phyloP scores from a whole-genome alignment of 1,140 invertebrate genomes.

The Magallana angulata region DNA sequence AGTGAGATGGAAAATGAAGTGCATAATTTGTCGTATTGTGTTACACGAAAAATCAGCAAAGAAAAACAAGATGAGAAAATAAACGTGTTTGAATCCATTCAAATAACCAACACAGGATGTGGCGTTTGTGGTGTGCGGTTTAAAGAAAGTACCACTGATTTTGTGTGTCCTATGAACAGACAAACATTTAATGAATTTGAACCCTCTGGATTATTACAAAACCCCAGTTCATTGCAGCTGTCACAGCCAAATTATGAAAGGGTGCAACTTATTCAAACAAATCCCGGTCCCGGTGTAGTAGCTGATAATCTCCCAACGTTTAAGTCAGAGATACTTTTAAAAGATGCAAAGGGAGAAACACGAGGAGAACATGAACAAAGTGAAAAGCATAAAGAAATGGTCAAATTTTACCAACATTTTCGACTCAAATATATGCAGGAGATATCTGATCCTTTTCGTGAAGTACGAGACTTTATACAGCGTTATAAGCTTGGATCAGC shows the following conservation, averaged over 20 bases:
- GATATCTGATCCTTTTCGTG: slow-evolving; percentile 9
- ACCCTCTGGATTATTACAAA: not conserved
- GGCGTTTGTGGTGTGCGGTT: slow-evolving; percentile 49
- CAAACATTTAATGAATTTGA: not conserved
- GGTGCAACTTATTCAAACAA: not conserved
- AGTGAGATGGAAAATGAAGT: slow-evolving; percentile 42
- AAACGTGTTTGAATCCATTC: slow-evolving; percentile 37
- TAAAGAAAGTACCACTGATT: not conserved
- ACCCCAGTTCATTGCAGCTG: not conserved
- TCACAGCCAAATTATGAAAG: not conserved
- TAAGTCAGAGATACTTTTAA: not conserved
- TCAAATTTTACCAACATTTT: slow-evolving; percentile 44
- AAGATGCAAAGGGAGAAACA: not conserved
- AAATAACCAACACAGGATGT: slow-evolving; percentile 42
- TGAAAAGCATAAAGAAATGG: slow-evolving; percentile 25
- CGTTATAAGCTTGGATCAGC: slow-evolving; percentile 27
- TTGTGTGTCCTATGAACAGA: not conserved
- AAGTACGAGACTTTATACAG: slow-evolving; percentile 40
- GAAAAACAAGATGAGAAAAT: not conserved
- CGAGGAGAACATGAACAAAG: slow-evolving; percentile 41
- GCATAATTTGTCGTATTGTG: slow-evolving; percentile 39
- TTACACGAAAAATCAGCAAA: slow-evolving; percentile 37
- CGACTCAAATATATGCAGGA: slow-evolving; percentile 1
- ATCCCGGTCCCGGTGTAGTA: not conserved
- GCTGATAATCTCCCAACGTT: not conserved